Base-by-base conservation (phyloP, 2,797 vertebrate species). In the Ctenochaetus hawaiiensis region DNA sequence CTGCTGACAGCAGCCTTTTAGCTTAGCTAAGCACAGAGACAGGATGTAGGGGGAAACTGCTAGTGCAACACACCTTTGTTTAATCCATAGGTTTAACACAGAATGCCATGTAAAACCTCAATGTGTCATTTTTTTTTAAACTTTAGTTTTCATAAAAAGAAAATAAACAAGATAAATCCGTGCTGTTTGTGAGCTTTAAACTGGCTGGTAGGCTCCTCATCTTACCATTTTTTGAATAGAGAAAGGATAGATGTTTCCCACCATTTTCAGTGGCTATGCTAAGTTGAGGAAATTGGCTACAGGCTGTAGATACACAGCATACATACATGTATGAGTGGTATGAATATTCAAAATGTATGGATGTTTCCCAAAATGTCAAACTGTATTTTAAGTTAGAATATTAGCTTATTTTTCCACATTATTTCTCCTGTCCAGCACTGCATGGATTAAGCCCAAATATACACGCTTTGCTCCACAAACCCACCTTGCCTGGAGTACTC, bases 401-500 rank as follows among this genome's bases (percentile, higher is more conserved):
- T 16, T 11, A 16, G 3, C 8, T 1, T 58, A 22, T 34, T 63
- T 71, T 43, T 62, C 5, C 4, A 2, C 34, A 20, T 56, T 43
- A 30, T 16, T 2, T 63, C 22, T 71, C 67, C 17, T 12, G 61
- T 77, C 66, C 61, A 85, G 82, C 71, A 75, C 52, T 56, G 37
- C n/a, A 44, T 77, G 59, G 51, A 39, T 70, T 0, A 16, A 84
- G 13, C 22, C 72, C n/a, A 37, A 3, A 65, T 41, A 39, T 34
- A 58, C 8, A 57, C 41, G 6, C 34, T 64, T 80, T 68, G n/a
- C 20, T 64, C 52, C 30, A 79, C 75, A 79, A 75, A 92, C 96
- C 4, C 94, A 99, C 97, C 97, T 97, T 97, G 97, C 60, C 97
- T 96, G 53, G 97, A 95, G 90, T 97, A 99, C 87, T 99, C 98